phyloP scores from a whole-genome alignment of 64 coral and sea anemone species.

The Astreopora myriophthalma region DNA sequence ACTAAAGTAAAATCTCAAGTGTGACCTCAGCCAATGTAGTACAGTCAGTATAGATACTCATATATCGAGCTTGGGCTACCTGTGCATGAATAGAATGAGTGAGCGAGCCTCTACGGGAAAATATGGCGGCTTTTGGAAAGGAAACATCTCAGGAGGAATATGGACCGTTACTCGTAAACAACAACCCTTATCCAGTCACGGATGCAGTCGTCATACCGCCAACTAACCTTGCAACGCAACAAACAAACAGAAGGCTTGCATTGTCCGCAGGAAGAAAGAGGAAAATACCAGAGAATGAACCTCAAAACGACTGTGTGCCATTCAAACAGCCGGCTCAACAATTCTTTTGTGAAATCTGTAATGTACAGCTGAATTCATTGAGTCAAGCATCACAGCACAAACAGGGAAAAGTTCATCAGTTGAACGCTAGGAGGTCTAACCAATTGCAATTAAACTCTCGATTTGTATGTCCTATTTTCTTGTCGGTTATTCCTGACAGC shows the following conservation, averaged over 20 bases:
- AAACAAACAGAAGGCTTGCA: neutral
- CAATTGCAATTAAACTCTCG: neutral
- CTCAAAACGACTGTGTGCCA: neutral
- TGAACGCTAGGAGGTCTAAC: conserved; percentile 6
- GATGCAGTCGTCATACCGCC: neutral
- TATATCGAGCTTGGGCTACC: too few species aligned
- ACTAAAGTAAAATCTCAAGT: too few species aligned
- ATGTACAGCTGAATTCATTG: conserved; percentile 47
- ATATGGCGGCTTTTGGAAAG: neutral
- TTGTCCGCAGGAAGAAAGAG: neutral
- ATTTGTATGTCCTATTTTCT: neutral
- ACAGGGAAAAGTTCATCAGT: conserved; percentile 47
- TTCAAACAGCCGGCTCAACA: neutral
- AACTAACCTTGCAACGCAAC: neutral
- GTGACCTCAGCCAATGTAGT: too few species aligned
- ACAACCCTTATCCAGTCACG: neutral
- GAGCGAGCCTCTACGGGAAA: neutral
- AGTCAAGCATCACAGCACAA: conserved; percentile 62
- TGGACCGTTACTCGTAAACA: neutral
- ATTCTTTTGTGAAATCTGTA: conserved; percentile 63
- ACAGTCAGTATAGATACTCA: too few species aligned
- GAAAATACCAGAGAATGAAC: neutral
- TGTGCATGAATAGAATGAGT: too few species aligned
- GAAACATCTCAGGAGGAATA: neutral
- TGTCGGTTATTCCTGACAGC: too few species aligned